A percentile compares a stretch with the other conserved stretches of the same genome.
Conservation (phyloP, 92 coral and sea anemone genomes). For the Phenganax marumi region DNA sequence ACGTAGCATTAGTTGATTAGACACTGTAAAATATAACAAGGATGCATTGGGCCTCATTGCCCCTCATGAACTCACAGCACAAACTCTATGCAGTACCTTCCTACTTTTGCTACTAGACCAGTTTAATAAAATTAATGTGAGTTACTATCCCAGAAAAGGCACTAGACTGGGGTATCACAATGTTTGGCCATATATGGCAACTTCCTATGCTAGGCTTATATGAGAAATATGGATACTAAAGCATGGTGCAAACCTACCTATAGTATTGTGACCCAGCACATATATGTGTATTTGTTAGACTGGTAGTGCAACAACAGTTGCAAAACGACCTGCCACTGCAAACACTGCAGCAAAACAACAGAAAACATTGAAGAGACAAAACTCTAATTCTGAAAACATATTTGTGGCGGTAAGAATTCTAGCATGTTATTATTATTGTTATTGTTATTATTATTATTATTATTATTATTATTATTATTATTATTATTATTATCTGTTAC, state of each 20-base stretch:
- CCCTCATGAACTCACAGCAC: too few species aligned
- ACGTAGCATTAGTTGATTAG: too few species aligned
- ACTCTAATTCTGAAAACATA: constrained; percentile 25
- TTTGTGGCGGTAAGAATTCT: constrained; percentile 8
- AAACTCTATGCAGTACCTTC: too few species aligned
- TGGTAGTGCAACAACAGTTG: neutral
- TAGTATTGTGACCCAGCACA: neutral
- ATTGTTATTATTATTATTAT: neutral
- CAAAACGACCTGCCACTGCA: constrained; percentile 14
- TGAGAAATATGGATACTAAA: neutral
- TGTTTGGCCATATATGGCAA: too few species aligned
- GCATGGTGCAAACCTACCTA: neutral
- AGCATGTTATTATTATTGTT: neutral
- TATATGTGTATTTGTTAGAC: neutral
- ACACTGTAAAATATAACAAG: too few species aligned
- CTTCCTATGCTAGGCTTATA: too few species aligned
- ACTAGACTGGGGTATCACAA: too few species aligned
- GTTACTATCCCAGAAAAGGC: too few species aligned
- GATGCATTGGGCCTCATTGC: too few species aligned
- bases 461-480: neutral
- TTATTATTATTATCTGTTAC: neutral
- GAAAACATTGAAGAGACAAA: constrained; percentile 27
- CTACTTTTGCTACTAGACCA: too few species aligned
- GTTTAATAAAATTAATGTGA: too few species aligned
- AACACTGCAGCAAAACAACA: constrained; percentile 7